phyloP scores from a whole-genome alignment of 1,140 invertebrate species.

The Stratiolaelaps scimitus region DNA sequence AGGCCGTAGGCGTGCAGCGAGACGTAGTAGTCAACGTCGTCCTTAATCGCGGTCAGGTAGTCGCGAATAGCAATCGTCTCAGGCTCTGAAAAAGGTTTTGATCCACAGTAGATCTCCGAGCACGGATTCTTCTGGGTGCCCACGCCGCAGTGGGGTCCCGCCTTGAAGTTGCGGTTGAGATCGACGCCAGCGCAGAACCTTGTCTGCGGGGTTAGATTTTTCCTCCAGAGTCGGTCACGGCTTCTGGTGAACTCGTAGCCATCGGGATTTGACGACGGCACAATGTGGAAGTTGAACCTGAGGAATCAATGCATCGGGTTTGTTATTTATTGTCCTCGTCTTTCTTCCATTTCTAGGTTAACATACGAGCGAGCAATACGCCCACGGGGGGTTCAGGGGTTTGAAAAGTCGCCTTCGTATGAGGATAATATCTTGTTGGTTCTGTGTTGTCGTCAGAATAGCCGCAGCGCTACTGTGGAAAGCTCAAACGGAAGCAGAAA shows the following conservation, averaged over 20 bases:
- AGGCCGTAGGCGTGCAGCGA: slow-evolving; percentile 11
- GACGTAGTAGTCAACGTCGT: slow-evolving; percentile 13
- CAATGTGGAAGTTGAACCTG: slow-evolving; percentile 35
- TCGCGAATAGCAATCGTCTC: slow-evolving; percentile 38
- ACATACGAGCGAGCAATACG: slow-evolving; percentile 4
- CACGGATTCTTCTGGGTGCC: background rate
- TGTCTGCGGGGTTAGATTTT: slow-evolving; percentile 33
- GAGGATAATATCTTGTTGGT: no score
- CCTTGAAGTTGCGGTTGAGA: slow-evolving; percentile 37
- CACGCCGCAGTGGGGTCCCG: slow-evolving; percentile 4
- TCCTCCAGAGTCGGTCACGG: slow-evolving; percentile 35
- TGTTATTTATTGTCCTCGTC: no score
- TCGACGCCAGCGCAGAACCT: slow-evolving; percentile 34
- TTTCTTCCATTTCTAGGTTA: no score
- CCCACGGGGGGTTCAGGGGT: background rate
- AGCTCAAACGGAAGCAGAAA: no score
- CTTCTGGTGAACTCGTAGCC: slow-evolving; percentile 37
- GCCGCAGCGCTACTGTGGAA: no score
- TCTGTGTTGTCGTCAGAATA: no score
- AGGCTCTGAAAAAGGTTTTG: slow-evolving; percentile 39
- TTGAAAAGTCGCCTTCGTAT: background rate
- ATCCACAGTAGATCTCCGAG: slow-evolving; percentile 35
- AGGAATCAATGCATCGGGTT: background rate
- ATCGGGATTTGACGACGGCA: slow-evolving; percentile 36
- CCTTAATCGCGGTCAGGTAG: slow-evolving; percentile 30